Evolutionary conservation across 2,797 vertebrate species (phyloP), one percentile per base, ranked within the genome.

Genomic region (Aulostomus chinensis): DNA sequence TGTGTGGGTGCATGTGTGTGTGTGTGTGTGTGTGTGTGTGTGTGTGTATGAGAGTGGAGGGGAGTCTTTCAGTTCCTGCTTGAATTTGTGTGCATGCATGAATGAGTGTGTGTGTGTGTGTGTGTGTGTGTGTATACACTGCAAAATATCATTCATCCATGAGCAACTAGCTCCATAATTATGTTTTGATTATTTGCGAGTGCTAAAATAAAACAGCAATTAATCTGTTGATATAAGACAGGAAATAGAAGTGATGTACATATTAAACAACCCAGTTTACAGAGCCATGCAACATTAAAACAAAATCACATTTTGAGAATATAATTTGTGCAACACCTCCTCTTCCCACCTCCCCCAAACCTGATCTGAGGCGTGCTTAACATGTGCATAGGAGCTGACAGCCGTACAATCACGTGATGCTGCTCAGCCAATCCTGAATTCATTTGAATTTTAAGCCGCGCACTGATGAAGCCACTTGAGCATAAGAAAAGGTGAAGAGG

Each of bases 191-290:
- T 80, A 78, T 85, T 81, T 80, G 62, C 24, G 21, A 61, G 75
- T 31, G 31, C 86, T 77, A 83, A 86, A 88, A 88, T 86, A 86
- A 86, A 86, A 77, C 75, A 68, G 69, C 58, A 83, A 83, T 86
- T 87, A 85, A 87, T 86, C 68, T 79, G 64, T 68, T 62, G 73
- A 80, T 77, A 70, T 78, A 67, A 74, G 50, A 78, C 70, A 73
- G 73, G 57, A 86, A 78, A 80, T 73, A 69, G 76, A 79, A 69
- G 35, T 24, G 35, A 62, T 40, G 51, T 37, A 65, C 77, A 68
- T 78, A 77, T 75, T 78, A 69, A 85, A 74, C 64, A 73, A 69
- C 65, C 77, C 62, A 29, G 60, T 80, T 84, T 64, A 66, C 58
- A 38, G 30, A 64, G 62, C 50, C 51, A 58, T 25, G 47, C 47